Percentiles rank a stretch among this genome's conserved stretches.
phyloP scores from a whole-genome alignment of 2,888 invertebrate genomes.

The Dasypolia templi region DNA sequence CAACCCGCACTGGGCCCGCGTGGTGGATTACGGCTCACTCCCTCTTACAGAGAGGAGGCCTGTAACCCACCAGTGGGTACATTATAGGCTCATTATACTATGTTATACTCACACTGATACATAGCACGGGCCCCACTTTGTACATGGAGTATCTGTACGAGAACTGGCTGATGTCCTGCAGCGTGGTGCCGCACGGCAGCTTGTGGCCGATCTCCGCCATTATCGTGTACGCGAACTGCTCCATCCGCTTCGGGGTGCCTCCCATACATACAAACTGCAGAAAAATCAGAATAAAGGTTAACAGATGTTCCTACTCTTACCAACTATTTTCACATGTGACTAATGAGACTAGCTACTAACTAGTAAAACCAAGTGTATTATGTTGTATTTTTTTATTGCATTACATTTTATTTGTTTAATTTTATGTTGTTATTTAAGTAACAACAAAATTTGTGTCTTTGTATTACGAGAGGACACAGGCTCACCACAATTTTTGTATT shows the following conservation, averaged over 20 bases:
- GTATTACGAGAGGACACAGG: no score
- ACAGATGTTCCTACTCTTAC: neutral
- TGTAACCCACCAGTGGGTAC: no score
- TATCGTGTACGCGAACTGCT: constrained; percentile 97
- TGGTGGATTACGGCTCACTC: no score
- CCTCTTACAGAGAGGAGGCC: no score
- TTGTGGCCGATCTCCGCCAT: constrained; percentile 97
- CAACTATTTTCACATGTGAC: neutral
- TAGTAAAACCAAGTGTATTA: no score
- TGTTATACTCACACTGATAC: constrained; percentile 93
- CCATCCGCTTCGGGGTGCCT: constrained; percentile 98
- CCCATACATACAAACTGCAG: constrained; percentile 98
- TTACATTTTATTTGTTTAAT: no score
- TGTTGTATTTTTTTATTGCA: no score
- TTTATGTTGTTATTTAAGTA: no score
- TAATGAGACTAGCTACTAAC: neutral
- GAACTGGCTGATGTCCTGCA: constrained; percentile 97
- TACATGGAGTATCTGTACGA: constrained; percentile 98
- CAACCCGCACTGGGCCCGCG: no score
- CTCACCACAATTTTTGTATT: no score
- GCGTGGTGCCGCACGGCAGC: constrained; percentile 96
- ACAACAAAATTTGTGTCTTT: no score
- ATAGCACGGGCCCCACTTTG: constrained; percentile 97
- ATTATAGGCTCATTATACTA: no score
- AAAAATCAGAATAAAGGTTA: constrained; percentile 21